phyloP scores from a whole-genome alignment of 2,888 invertebrate genomes.

The Unio pictorum region DNA sequence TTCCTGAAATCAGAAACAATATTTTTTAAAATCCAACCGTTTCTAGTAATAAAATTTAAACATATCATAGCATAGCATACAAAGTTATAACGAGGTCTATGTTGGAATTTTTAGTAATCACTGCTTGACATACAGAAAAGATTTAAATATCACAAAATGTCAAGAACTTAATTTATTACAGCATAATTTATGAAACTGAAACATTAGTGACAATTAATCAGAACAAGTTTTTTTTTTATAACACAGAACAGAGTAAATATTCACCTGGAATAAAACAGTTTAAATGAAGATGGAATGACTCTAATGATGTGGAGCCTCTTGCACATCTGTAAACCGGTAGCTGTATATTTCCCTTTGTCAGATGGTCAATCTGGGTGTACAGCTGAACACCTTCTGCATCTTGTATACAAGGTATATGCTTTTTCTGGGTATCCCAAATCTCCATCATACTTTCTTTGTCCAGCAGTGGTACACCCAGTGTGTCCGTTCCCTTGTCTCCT shows the following conservation, averaged over 20 bases:
- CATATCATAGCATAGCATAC: no score
- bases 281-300: constrained; percentile 45
- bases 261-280: constrained; percentile 45
- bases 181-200: no score
- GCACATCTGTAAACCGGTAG: constrained; percentile 44
- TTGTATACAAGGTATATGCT: constrained; percentile 30
- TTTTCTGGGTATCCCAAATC: constrained; percentile 17
- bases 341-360: constrained; percentile 33
- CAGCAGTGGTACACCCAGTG: constrained; percentile 32
- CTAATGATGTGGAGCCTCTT: constrained; percentile 47
- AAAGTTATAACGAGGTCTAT: no score
- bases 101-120: no score
- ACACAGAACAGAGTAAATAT: background rate
- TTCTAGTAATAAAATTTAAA: no score
- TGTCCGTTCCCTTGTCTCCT: constrained; percentile 11
- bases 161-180: no score
- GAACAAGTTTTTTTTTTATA: no score
- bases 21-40: no score
- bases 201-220: no score
- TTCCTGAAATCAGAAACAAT: constrained; percentile 11
- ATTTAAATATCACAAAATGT: no score
- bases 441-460: constrained; percentile 12
- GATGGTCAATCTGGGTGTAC: constrained; percentile 28
- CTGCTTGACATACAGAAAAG: no score
- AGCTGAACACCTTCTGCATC: constrained; percentile 26